Evolutionary conservation across 2,888 invertebrate species (phyloP).

Genomic region (Netelia melanura): DNA sequence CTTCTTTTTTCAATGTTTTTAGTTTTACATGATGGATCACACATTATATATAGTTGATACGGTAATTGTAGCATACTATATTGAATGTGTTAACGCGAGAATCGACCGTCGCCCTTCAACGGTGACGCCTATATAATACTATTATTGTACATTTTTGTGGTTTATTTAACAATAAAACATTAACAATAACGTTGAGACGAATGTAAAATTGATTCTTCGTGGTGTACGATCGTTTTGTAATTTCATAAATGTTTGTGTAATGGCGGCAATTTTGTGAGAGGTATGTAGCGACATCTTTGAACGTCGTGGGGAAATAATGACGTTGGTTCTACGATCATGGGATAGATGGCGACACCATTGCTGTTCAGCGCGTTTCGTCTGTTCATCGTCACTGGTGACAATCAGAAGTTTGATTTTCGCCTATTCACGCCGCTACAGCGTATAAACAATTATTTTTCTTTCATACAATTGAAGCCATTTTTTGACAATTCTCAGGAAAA

Average conservation of each 20-base stretch:
- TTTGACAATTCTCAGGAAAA: slow-evolving; percentile 83
- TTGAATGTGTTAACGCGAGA: slow-evolving; percentile 83
- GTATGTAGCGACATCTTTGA: slow-evolving; percentile 6
- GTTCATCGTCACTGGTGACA: slow-evolving; percentile 67
- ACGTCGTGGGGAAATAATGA: background rate
- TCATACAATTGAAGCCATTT: slow-evolving; percentile 35
- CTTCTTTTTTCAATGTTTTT: slow-evolving; percentile 75
- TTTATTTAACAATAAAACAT: slow-evolving; percentile 84
- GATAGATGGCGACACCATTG: slow-evolving; percentile 14
- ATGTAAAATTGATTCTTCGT: slow-evolving; percentile 47
- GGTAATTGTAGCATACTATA: slow-evolving; percentile 81
- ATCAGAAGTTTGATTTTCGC: slow-evolving; percentile 78
- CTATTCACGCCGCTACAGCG: slow-evolving; percentile 77
- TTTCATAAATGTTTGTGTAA: background rate
- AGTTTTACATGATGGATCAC: slow-evolving; percentile 74
- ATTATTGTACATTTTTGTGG: slow-evolving; percentile 85
- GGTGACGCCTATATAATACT: slow-evolving; percentile 79
- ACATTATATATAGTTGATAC: slow-evolving; percentile 74
- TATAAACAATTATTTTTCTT: slow-evolving; percentile 73
- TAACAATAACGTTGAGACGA: slow-evolving; percentile 70
- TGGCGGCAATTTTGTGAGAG: background rate
- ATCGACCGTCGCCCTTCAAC: slow-evolving; percentile 77
- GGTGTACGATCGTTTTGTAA: background rate
- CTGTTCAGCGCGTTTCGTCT: slow-evolving; percentile 35
- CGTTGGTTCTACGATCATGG: background rate